A percentile compares a stretch with the other conserved stretches of the same genome.
Conservation (phyloP, 2,888 invertebrate genomes). For the Cephalotes varians region DNA sequence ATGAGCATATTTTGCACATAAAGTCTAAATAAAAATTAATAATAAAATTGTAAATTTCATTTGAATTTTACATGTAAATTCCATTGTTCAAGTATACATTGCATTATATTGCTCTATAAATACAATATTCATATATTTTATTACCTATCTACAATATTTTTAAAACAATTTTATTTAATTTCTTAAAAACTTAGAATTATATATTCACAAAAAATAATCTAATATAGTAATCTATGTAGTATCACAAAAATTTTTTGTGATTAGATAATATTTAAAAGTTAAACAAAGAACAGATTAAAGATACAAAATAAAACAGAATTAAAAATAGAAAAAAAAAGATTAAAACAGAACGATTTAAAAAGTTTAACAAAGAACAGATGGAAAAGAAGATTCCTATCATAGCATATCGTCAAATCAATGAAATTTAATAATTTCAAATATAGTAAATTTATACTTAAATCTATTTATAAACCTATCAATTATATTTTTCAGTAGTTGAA, state of each 20-base stretch:
- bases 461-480: neutral
- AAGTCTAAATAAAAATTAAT: neutral
- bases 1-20: neutral
- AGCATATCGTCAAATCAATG: conserved; percentile 19
- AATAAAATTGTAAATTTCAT: neutral
- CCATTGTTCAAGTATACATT: neutral
- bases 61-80: neutral
- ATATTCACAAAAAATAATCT: neutral
- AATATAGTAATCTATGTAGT: neutral
- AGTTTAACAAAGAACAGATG: conserved; percentile 55
- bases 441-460: neutral
- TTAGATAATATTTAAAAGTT: neutral
- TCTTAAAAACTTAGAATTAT: neutral
- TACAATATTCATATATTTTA: neutral
- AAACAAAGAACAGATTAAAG: conserved; percentile 55
- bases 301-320: too few species aligned
- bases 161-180: neutral
- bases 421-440: conserved; percentile 4
- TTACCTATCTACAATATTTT: neutral
- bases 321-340: too few species aligned
- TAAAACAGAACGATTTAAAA: too few species aligned
- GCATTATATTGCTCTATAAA: neutral
- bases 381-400: conserved; percentile 72
- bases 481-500: neutral
- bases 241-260: neutral